Base-by-base conservation (phyloP, 2,797 vertebrate species). In the Babyrousa celebensis region DNA sequence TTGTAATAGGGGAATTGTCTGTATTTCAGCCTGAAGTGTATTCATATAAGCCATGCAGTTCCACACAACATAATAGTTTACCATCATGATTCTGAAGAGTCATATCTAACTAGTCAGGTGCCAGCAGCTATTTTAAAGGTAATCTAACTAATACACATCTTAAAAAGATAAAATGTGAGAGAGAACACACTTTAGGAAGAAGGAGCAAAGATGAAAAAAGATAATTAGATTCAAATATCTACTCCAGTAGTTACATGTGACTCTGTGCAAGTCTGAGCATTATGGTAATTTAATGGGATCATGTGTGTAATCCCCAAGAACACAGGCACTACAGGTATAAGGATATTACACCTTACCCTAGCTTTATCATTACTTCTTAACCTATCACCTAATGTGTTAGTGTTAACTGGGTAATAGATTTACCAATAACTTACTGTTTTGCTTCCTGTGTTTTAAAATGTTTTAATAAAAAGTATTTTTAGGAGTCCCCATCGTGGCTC, bases 131-230 rank as follows among this genome's bases (percentile, higher is more conserved):
- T n/a, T 21, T 83, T 85, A 83, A 91, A 87, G 56, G 54, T 75
- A 65, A 79, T 32, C 3, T 91, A 91, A 71, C 27, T 93, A 25
- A 29, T 58, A 6, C 32, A 17, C 70, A 71, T 60, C 71, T 84
- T 87, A 70, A n/a, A 68, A 2, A 89, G 58, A 75, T 29, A 60
- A 94, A 89, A 77, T 20, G 4, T 58, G 75, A 89, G 56, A 88
- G 43, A 75, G 58, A 63, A 5, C 80, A 32, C n/a, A 78, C 54
- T 52, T 93, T 3, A 94, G 52, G 27, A 96, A 90, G n/a, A 93
- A 36, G 36, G 36, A 36, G 21, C 36, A 92, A 36, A 78, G 52
- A 6, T 68, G 48, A 93, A 88, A 93, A 25, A 83, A 68, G 70
- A 86, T 52, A 77, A 92, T 10, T 60, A 60, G 65, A 83, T 14